Base-by-base conservation (phyloP, 2,888 invertebrate genomes). In the Stenichneumon culpator region DNA sequence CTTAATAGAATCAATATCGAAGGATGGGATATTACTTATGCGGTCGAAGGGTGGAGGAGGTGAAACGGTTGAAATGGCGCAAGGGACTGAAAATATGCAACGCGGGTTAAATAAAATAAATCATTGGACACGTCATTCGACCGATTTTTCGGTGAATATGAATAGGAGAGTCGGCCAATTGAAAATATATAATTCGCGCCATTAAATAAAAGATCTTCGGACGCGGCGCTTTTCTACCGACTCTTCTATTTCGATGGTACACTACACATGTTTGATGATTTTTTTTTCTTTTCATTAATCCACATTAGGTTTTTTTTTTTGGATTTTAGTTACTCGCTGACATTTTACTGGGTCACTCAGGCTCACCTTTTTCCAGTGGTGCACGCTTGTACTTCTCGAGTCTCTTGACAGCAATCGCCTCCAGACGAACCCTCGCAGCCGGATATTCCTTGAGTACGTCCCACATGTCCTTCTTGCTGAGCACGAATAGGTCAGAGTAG, bases 391-490 rank as follows among this genome's bases (percentile, higher is more conserved):
- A 99, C 95, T 99, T 99, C 95, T 99, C 99, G 93, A 99, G 96
- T 94, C 99, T 96, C 95, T 99, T 99, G 92, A 99, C 99, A 84
- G 99, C 99, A 92, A 99, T 99, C 84, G 99, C 98, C 95, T 99
- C 99, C 80, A 99, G 96, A 87, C 99, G 96, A 92, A 99, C 97
- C 94, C 99, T 95, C 87, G 98, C 98, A 28, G 98, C 98, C 36
- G 98, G 98, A 94, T 98, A 98, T 94, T 98, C 98, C 95, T 99
- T 98, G 88, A 99, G 96, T 88, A 99, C 99, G 95, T 99, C 99
- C 99, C 99, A 99, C 97, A 99, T 98, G 95, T 99, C 99, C 95
- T 98, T 98, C 96, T 99, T 99, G 95, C 98, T 98, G 90, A 99
- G 96, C 94, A 99, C 99, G 95, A 99, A 99, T 92, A 99, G 96